Evolutionary conservation across 2,888 invertebrate genomes (phyloP).

Genomic region (Callyntrura guangdongensis): DNA sequence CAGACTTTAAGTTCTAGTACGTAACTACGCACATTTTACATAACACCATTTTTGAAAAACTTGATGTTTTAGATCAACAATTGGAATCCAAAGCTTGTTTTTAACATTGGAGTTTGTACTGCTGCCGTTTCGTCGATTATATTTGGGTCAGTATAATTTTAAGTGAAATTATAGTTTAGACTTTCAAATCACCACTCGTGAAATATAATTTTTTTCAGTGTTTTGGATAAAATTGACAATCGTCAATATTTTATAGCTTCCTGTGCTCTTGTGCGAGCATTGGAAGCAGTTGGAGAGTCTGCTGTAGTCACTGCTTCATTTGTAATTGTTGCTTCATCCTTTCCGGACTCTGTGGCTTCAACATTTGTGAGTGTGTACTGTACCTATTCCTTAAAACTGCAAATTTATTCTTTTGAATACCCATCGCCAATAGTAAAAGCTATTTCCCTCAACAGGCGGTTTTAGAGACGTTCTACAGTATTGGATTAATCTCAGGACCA

Average conservation of each 20-base stretch:
- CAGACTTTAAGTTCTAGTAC: too few relatives aligned
- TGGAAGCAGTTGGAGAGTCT: conserved; percentile 95
- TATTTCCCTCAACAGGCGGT: conserved; percentile 82
- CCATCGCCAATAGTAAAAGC: background rate
- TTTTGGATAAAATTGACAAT: conserved; percentile 75
- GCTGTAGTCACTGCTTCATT: conserved; percentile 88
- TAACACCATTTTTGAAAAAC: background rate
- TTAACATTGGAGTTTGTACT: conserved; percentile 93
- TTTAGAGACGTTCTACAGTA: conserved; percentile 86
- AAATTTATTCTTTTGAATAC: too few relatives aligned
- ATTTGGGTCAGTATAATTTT: conserved; percentile 89
- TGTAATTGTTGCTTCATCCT: conserved; percentile 86
- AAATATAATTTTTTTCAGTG: conserved; percentile 62
- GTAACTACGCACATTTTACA: too few relatives aligned
- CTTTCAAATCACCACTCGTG: background rate
- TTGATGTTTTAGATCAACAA: conserved; percentile 88
- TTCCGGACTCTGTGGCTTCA: conserved; percentile 87
- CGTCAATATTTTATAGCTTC: conserved; percentile 90
- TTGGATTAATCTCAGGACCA: conserved; percentile 88
- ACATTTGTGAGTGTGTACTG: conserved; percentile 86
- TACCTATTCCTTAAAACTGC: background rate
- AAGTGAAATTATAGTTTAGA: background rate
- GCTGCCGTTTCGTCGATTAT: conserved; percentile 94
- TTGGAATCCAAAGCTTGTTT: conserved; percentile 92
- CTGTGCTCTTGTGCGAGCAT: conserved; percentile 92